Conservation (phyloP, 2,797 vertebrate species). For the Astyanax mexicanus region DNA sequence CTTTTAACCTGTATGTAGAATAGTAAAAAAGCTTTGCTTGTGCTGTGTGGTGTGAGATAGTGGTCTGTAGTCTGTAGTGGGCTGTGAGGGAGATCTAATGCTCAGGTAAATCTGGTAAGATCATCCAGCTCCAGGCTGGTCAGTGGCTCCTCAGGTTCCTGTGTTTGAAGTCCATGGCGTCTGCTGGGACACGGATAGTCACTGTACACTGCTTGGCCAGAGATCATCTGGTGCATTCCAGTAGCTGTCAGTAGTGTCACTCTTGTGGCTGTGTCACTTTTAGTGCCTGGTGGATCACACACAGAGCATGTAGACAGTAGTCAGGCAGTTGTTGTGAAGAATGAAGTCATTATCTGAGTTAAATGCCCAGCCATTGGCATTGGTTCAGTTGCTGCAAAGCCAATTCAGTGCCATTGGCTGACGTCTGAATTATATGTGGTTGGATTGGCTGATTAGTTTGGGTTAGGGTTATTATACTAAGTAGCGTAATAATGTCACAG, state of each 20-base stretch:
- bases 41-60: neutral
- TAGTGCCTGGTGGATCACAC: constrained; percentile 16
- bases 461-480: too few relatives aligned
- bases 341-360: too few relatives aligned
- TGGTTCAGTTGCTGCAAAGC: too few relatives aligned
- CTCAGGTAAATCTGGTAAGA: constrained; percentile 44
- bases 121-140: constrained; percentile 39
- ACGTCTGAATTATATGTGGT: neutral
- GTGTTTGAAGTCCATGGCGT: constrained; percentile 17
- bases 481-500: too few relatives aligned
- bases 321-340: neutral
- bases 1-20: neutral
- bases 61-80: neutral
- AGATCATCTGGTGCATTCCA: constrained; percentile 50
- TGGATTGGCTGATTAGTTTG: neutral
- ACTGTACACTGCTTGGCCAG: constrained; percentile 27
- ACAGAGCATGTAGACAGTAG: neutral
- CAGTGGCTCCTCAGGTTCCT: constrained; percentile 34
- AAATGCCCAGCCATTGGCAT: neutral
- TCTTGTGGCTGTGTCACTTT: constrained; percentile 27
- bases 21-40: neutral
- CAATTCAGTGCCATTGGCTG: neutral
- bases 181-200: constrained; percentile 44
- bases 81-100: constrained; percentile 12
- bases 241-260: constrained; percentile 39